These are phyloP conservation scores for Candidula unifasciata DNA, from an alignment of 2,888 invertebrate genomes.

Conservation along the genomic window DNA sequence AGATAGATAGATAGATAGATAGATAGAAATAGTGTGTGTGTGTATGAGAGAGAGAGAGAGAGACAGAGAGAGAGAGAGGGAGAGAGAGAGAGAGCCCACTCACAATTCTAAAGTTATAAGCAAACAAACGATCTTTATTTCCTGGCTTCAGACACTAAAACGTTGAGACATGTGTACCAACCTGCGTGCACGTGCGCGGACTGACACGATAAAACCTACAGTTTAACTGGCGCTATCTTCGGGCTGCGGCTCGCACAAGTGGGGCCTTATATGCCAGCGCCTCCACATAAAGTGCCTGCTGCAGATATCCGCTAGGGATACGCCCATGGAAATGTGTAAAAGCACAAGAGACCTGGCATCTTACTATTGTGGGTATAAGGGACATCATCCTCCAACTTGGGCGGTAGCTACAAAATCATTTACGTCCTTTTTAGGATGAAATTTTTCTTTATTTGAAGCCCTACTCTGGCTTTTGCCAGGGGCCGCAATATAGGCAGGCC, in stretches of 20 bases:
- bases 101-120: not conserved
- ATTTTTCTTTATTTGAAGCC: no score
- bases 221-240: slow-evolving; percentile 13
- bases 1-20: slow-evolving; percentile 13
- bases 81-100: not conserved
- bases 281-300: not conserved
- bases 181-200: slow-evolving; percentile 24
- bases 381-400: no score
- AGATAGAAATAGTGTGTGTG: slow-evolving; percentile 22
- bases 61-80: slow-evolving; percentile 26
- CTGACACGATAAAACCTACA: slow-evolving; percentile 20
- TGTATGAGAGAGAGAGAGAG: slow-evolving; percentile 2
- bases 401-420: no score
- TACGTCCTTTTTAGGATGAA: no score
- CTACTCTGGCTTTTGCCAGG: no score
- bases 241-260: not conserved
- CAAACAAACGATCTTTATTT: not conserved
- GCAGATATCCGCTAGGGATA: slow-evolving; percentile 11
- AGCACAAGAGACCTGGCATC: not conserved
- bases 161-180: not conserved
- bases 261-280: not conserved
- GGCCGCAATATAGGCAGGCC: no score
- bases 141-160: not conserved
- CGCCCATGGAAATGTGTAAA: not conserved
- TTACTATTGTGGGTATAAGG: no score